Evolutionary conservation across 2,888 invertebrate species (phyloP), one percentile per base, ranked within the genome.

Genomic region (Hypsopygia costalis): DNA sequence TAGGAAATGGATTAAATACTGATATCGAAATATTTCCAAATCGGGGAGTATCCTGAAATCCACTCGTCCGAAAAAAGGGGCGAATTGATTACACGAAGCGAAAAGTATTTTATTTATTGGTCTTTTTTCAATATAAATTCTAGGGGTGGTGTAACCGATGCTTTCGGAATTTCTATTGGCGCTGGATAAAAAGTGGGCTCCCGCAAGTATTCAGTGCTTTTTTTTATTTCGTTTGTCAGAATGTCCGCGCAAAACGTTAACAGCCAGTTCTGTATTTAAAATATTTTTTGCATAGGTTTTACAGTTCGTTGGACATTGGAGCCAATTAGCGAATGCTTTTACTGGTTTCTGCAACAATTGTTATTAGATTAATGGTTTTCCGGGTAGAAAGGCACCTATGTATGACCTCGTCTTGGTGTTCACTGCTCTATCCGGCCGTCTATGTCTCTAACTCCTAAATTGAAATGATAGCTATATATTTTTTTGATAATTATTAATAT

Each of bases 81-180:
- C 55, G 58, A 70, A 73, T 69, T 68, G 71, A 72, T 71, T 65
- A 69, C 62, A 49, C 52, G 58, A 58, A 62, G 62, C 63, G 67
- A 51, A 65, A 71, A 69, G 61, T 50, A 57, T 68, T 74, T 71
- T 74, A 75, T 76, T 76, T 77, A 73, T 66, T 58, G 59, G 50
- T 47, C 46, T 55, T 64, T 63, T 67, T 74, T 69, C 75, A 70
- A 75, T 75, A 73, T 67, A 74, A 72, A 73, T 75, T 73, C 65
- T 70, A 58, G 50, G 38, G 43, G 42, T 53, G 58, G 55, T 55
- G 59, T 59, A 52, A 56, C 60, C 58, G 55, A 58, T 58, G 60
- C 53, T 57, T 52, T 49, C 47, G 66, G 69, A 69, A 74, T 71
- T 69, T 55, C 62, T 68, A 67, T 69, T 63, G 67, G 62, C 43